phyloP scores from a whole-genome alignment of 1,140 invertebrate species.

The Piezodorus guildinii region DNA sequence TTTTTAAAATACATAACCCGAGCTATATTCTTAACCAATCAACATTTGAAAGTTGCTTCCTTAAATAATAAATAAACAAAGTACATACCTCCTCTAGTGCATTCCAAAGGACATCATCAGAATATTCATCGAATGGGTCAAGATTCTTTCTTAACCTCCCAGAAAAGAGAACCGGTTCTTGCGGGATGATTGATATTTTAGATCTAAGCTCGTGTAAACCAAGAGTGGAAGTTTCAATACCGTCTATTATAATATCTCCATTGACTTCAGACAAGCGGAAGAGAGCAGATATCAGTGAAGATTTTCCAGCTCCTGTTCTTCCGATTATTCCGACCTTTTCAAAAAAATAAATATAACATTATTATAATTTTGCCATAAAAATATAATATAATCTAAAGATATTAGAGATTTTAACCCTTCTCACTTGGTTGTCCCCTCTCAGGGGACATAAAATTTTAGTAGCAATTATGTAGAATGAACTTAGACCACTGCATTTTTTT shows the following conservation, averaged over 20 bases:
- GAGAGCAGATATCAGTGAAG: constrained; percentile 69
- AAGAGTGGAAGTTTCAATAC: constrained; percentile 46
- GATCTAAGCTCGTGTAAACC: constrained; percentile 55
- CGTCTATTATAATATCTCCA: constrained; percentile 54
- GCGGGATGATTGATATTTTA: constrained; percentile 71
- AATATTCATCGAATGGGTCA: constrained; percentile 58
- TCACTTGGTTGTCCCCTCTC: no score
- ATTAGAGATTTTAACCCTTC: no score
- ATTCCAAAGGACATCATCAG: constrained; percentile 43
- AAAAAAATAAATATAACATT: background rate
- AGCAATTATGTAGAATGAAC: no score
- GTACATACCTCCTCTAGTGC: constrained; percentile 40
- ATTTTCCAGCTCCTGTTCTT: constrained; percentile 83
- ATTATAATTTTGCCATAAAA: no score
- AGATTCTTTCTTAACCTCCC: constrained; percentile 69
- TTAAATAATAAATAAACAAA: no score
- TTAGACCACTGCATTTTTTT: no score
- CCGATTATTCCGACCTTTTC: constrained; percentile 38
- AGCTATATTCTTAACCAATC: no score
- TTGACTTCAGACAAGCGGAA: constrained; percentile 56
- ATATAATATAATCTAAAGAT: no score
- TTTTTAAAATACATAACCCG: no score
- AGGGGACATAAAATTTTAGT: no score
- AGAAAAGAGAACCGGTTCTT: constrained; percentile 61
- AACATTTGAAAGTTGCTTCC: no score